Percentiles rank a stretch among this genome's conserved stretches.
These are phyloP conservation scores for Drosophila teissieri DNA, from an alignment of 1,140 invertebrate genomes.

Conservation along the genomic window DNA sequence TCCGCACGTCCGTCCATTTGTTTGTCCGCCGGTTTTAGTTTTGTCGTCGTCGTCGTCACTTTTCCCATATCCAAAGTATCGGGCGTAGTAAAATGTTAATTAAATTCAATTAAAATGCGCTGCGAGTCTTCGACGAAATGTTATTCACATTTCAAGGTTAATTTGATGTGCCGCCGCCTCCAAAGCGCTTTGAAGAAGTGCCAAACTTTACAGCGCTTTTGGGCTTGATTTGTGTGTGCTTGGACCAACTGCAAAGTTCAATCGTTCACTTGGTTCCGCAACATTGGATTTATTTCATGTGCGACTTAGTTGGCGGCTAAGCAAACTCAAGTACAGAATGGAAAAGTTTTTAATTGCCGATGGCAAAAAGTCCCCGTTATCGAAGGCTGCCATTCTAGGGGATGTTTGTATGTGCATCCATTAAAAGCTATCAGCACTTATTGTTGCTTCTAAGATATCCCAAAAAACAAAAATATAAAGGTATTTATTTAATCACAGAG, in stretches of 20 bases:
- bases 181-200: constrained; percentile 70
- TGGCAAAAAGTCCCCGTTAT: neutral
- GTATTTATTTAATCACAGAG: no score
- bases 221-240: constrained; percentile 20
- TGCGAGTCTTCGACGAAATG: constrained; percentile 77
- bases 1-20: constrained; percentile 21
- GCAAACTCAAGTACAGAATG: constrained; percentile 58
- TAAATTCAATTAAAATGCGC: constrained; percentile 82
- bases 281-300: constrained; percentile 64
- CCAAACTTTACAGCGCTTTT: constrained; percentile 43
- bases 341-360: constrained; percentile 43
- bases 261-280: constrained; percentile 65
- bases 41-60: constrained; percentile 25
- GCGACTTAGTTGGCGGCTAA: constrained; percentile 17
- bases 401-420: no score
- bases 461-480: no score
- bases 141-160: constrained; percentile 79
- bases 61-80: constrained; percentile 80
- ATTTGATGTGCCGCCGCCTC: constrained; percentile 57
- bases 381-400: no score
- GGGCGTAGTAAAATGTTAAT: constrained; percentile 77
- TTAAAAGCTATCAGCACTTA: no score
- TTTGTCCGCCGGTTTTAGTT: constrained; percentile 4
- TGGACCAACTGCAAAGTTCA: constrained; percentile 43
- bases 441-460: no score